A percentile compares a stretch with the other conserved stretches of the same genome.
Evolutionary conservation across 2,797 vertebrate genomes (phyloP).

Genomic region (Pangasius macronema): DNA sequence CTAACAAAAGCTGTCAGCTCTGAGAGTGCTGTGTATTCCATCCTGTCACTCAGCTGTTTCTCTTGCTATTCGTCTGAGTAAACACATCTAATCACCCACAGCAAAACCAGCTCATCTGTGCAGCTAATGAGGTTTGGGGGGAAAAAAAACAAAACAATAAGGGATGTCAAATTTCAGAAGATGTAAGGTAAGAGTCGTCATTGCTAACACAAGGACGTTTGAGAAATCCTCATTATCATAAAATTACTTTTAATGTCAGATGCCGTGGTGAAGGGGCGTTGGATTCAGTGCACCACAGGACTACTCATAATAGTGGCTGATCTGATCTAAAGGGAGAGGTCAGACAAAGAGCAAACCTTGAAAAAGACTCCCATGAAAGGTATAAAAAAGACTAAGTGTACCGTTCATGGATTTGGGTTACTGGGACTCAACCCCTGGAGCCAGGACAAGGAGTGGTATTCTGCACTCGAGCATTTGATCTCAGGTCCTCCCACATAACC

Average conservation of each 20-base stretch:
- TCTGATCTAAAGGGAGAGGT: not conserved
- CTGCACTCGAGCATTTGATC: not conserved
- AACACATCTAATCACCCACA: constrained; percentile 58
- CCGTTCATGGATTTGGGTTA: not conserved
- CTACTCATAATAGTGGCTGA: not conserved
- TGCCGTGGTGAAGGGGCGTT: not conserved
- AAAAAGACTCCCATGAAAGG: not conserved
- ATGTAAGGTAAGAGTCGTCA: not conserved
- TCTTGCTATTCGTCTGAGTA: constrained; percentile 62
- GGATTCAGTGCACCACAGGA: no score
- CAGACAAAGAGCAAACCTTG: not conserved
- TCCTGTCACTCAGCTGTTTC: constrained; percentile 61
- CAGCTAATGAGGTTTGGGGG: constrained; percentile 7
- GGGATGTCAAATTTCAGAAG: not conserved
- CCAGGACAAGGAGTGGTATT: not conserved
- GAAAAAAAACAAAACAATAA: not conserved
- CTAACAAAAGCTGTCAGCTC: constrained; percentile 63
- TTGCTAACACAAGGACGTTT: not conserved
- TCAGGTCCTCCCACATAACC: not conserved
- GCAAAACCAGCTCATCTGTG: constrained; percentile 18
- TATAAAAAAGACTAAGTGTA: not conserved
- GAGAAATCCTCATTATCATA: not conserved
- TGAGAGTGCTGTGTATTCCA: constrained; percentile 60
- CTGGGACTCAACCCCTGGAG: not conserved
- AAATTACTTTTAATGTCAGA: not conserved